Evolutionary conservation across 2,888 invertebrate species (phyloP).

Genomic region (Tanypteryx hageni): DNA sequence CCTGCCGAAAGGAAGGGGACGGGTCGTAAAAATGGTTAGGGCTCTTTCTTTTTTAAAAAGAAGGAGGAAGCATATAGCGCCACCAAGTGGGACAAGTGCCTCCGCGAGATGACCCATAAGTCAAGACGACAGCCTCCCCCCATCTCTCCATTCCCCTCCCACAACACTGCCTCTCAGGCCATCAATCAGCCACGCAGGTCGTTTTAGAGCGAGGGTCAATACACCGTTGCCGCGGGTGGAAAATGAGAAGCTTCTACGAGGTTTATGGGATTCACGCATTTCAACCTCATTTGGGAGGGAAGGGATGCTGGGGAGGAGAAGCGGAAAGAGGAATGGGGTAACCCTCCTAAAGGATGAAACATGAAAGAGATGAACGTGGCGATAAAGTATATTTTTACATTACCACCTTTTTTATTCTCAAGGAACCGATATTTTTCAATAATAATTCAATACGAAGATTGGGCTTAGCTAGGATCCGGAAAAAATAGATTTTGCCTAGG

Average conservation of each 20-base stretch:
- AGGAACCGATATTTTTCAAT: neutral
- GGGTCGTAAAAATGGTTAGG: neutral
- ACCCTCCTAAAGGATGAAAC: too few relatives aligned
- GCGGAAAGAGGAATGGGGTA: neutral
- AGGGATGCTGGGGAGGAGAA: neutral
- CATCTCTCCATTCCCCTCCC: neutral
- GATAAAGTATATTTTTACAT: too few relatives aligned
- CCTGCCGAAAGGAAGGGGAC: neutral
- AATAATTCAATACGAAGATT: neutral
- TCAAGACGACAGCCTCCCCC: neutral
- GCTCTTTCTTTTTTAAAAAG: neutral
- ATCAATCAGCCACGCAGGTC: neutral
- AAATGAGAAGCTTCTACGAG: neutral
- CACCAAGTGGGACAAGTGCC: neutral
- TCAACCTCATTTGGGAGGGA: neutral
- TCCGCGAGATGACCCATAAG: neutral
- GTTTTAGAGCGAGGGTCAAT: constrained; percentile 10
- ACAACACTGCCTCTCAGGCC: neutral
- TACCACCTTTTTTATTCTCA: too few relatives aligned
- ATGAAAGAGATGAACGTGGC: too few relatives aligned
- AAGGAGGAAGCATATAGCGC: neutral
- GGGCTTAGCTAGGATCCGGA: neutral
- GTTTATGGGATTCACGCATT: neutral
- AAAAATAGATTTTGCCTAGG: neutral
- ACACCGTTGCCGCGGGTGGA: neutral